Evolutionary conservation across 2,888 invertebrate genomes (phyloP).

Genomic region (Invenusta paracnida): DNA sequence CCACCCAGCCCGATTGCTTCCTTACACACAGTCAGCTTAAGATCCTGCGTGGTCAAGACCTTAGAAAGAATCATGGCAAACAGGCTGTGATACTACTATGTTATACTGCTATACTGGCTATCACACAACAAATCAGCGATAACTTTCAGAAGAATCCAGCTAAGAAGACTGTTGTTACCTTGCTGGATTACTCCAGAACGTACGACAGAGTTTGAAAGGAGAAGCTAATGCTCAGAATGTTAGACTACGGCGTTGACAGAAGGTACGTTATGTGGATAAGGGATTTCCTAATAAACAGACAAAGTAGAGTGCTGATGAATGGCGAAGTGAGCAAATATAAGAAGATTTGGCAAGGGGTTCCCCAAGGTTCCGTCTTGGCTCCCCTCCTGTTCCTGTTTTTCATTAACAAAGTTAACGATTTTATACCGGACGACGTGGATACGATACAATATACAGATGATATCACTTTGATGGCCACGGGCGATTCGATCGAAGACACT

Average conservation of each 20-base stretch:
- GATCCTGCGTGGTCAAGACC: background rate
- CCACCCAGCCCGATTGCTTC: background rate
- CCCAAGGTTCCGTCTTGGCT: background rate
- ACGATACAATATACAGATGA: background rate
- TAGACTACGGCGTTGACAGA: background rate
- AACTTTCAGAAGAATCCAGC: background rate
- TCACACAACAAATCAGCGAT: background rate
- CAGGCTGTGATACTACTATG: background rate
- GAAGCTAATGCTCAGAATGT: background rate
- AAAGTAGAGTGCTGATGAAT: background rate
- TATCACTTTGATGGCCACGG: background rate
- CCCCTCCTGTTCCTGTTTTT: too few species aligned
- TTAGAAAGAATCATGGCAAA: background rate
- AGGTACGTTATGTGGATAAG: background rate
- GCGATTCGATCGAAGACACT: background rate
- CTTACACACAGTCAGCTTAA: constrained; percentile 3
- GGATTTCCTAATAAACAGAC: background rate
- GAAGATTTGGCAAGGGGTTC: background rate
- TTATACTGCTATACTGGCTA: background rate
- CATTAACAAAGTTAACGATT: background rate
- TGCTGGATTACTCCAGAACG: background rate
- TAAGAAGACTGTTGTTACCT: background rate
- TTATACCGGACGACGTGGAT: background rate
- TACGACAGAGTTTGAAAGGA: background rate
- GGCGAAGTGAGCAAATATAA: background rate